phyloP scores from a whole-genome alignment of 1,140 invertebrate genomes.

The Anadara kagoshimensis region DNA sequence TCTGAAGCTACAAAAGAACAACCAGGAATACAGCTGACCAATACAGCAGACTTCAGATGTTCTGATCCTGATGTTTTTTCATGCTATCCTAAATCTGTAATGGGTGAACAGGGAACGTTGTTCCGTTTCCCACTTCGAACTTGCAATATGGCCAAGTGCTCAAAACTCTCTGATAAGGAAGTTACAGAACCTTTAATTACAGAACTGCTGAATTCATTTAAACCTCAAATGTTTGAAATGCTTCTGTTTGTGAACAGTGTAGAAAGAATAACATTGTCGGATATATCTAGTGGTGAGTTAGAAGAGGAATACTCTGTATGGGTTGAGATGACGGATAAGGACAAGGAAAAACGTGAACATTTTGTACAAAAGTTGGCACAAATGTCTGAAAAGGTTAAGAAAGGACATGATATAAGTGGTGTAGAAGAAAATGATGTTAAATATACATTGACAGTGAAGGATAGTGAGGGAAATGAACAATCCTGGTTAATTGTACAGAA shows the following conservation, averaged over 20 bases:
- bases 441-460: slow-evolving; percentile 7
- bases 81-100: slow-evolving; percentile 42
- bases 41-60: slow-evolving; percentile 35
- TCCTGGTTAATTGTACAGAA: slow-evolving; percentile 51
- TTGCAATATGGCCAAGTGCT: slow-evolving; percentile 44
- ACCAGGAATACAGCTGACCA: slow-evolving; percentile 53
- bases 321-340: slow-evolving; percentile 4
- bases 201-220: slow-evolving; percentile 50
- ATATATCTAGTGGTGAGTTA: slow-evolving; percentile 33
- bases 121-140: slow-evolving; percentile 59
- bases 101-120: slow-evolving; percentile 41
- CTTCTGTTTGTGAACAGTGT: slow-evolving; percentile 63
- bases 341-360: slow-evolving; percentile 3
- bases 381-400: slow-evolving; percentile 19
- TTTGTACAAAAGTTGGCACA: background rate
- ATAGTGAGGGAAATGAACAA: slow-evolving; percentile 9
- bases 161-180: slow-evolving; percentile 30
- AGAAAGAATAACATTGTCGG: slow-evolving; percentile 44
- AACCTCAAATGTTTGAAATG: slow-evolving; percentile 43
- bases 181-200: slow-evolving; percentile 32
- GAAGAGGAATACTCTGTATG: slow-evolving; percentile 28
- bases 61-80: slow-evolving; percentile 50
- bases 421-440: slow-evolving; percentile 3
- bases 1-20: slow-evolving; percentile 38
- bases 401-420: background rate